These are phyloP conservation scores for Psittacula echo DNA, from an alignment of 2,797 vertebrate genomes.

Conservation along the genomic window DNA sequence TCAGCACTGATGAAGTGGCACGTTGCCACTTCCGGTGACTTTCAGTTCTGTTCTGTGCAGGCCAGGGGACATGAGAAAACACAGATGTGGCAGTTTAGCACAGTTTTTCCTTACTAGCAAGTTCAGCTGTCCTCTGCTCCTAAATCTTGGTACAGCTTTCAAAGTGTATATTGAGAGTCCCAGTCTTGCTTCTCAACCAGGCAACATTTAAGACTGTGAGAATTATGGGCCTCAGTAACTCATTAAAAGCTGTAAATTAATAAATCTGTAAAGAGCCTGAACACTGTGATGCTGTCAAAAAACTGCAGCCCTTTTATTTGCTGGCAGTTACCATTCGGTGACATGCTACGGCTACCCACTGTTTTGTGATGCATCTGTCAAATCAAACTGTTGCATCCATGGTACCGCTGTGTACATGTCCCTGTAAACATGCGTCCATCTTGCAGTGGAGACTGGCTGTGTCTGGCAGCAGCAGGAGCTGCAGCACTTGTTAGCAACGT, in stretches of 20 bases:
- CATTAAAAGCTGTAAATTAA: neutral
- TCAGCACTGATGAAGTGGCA: neutral
- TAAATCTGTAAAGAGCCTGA: neutral
- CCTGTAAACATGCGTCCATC: fast-evolving
- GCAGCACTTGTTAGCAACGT: neutral
- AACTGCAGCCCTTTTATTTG: neutral
- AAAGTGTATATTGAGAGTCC: neutral
- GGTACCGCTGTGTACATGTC: neutral
- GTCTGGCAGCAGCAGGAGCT: neutral
- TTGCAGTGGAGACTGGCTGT: neutral
- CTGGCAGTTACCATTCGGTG: neutral
- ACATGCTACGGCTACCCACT: neutral
- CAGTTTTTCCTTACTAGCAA: neutral
- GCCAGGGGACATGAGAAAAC: neutral
- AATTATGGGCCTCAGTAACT: neutral
- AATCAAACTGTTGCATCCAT: neutral
- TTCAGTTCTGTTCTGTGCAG: neutral
- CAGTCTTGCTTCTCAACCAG: neutral
- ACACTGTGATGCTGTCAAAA: neutral
- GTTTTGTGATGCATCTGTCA: neutral
- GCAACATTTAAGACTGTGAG: neutral
- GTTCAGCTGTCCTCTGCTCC: neutral
- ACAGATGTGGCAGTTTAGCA: neutral
- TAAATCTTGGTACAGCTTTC: neutral
- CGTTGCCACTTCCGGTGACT: neutral